phyloP scores from a whole-genome alignment of 2,797 vertebrate genomes.

The Sebastes miniatus region DNA sequence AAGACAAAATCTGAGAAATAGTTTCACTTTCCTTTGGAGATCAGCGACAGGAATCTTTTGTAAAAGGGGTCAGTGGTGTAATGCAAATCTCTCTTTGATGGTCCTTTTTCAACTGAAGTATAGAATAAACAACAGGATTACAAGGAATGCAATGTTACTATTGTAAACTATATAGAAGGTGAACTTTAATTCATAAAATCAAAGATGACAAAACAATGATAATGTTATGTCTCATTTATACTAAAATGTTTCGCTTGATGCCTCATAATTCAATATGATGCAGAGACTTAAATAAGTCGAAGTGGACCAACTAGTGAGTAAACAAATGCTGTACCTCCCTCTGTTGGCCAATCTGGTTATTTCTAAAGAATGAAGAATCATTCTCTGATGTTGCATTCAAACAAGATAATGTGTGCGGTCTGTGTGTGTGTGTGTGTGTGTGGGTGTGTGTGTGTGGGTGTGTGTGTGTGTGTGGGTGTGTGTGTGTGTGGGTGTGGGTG shows the following conservation, averaged over 20 bases:
- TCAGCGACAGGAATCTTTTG: neutral
- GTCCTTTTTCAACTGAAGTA: neutral
- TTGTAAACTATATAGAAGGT: neutral
- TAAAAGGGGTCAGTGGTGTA: neutral
- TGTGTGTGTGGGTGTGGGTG: neutral
- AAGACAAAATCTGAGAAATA: neutral
- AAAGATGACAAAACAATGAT: neutral
- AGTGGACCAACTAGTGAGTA: neutral
- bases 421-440: neutral
- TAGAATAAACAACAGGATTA: neutral
- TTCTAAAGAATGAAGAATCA: neutral
- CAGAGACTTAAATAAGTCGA: neutral
- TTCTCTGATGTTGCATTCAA: neutral
- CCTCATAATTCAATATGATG: neutral
- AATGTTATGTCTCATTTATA: neutral
- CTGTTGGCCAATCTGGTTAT: neutral
- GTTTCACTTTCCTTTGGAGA: neutral
- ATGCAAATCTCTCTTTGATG: neutral
- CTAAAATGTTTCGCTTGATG: neutral
- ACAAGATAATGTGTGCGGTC: neutral
- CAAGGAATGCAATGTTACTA: neutral
- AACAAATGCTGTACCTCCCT: constrained; percentile 1
- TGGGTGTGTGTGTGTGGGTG: neutral
- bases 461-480: neutral
- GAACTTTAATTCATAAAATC: neutral